Base-by-base conservation (phyloP, 2,888 invertebrate genomes). In the Amiota communis region DNA sequence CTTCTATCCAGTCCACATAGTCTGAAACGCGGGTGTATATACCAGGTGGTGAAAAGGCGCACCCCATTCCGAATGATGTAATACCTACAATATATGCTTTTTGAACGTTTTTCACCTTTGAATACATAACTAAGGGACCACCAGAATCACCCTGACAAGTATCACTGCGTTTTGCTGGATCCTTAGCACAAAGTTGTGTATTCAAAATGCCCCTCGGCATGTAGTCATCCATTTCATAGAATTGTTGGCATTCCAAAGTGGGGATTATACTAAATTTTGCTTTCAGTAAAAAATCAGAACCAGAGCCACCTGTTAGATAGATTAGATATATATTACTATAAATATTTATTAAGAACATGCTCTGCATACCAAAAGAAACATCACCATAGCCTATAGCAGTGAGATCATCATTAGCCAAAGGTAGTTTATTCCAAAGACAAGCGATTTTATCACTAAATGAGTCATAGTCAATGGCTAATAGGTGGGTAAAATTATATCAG, bases 341-440 rank as follows among this genome's bases (percentile, higher is more conserved):
- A 13, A 6, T 67, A 64, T 59, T 4, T 17, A 59, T 8, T 8
- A 23, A 1, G 1, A n/a, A 6, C 12, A 53, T n/a, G 17, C 17
- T 23, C 23, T 23, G 23, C 49, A 72, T 74, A 80, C 80, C 90
- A 73, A 89, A 91, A 72, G 86, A 83, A 0, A 90, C 89, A 82
- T 90, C 90, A 8, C 93, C 93, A 90, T 92, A 93, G 47, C 93
- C 93, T 63, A 91, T 91, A 20, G 93, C 93, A 0, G 91, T 90
- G 0, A 91, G 90, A 76, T 13, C 87, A 2, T 79, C 78, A 53
- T 81, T 83, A 10, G 84, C 76, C 64, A 91, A 74, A 46, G 83
- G 67, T 1, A 49, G 48, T 64, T 80, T 83, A 2, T 82, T 84
- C 84, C 91, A 92, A 20, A 93, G 86, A 81, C 93, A 93, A 1